Evolutionary conservation across 2,888 invertebrate genomes (phyloP).

Genomic region (Lasioglossum vierecki): DNA sequence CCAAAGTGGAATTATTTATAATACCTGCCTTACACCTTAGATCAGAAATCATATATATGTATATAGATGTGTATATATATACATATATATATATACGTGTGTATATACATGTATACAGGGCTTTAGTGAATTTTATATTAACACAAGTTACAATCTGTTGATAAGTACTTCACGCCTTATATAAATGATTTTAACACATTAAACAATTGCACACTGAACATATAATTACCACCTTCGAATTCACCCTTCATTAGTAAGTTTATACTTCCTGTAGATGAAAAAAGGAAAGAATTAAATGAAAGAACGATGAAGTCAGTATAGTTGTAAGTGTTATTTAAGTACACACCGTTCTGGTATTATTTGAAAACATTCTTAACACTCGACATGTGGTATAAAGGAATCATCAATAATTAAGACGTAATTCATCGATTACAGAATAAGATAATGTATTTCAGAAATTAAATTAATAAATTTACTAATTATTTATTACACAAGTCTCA

Average conservation of each 20-base stretch:
- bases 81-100: neutral
- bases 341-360: conserved; percentile 5
- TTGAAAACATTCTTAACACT: conserved; percentile 23
- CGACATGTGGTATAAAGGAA: conserved; percentile 8
- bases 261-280: conserved; percentile 7
- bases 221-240: conserved; percentile 4
- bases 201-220: neutral
- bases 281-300: neutral
- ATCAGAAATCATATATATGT: conserved; percentile 15
- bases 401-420: conserved; percentile 27
- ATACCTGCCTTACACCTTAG: conserved; percentile 55
- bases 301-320: neutral
- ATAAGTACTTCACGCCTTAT: conserved; percentile 10
- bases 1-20: conserved; percentile 68
- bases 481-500: conserved; percentile 49
- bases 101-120: neutral
- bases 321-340: conserved; percentile 32
- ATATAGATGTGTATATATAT: neutral
- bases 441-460: conserved; percentile 47
- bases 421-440: conserved; percentile 45
- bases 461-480: conserved; percentile 59
- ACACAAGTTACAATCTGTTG: neutral
- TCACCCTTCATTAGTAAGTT: neutral
- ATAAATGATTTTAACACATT: conserved; percentile 28
- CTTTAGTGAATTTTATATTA: conserved; percentile 27